Evolutionary conservation across 1,140 invertebrate genomes (phyloP), one percentile per base, ranked within the genome.

Genomic region (Mercenaria mercenaria): DNA sequence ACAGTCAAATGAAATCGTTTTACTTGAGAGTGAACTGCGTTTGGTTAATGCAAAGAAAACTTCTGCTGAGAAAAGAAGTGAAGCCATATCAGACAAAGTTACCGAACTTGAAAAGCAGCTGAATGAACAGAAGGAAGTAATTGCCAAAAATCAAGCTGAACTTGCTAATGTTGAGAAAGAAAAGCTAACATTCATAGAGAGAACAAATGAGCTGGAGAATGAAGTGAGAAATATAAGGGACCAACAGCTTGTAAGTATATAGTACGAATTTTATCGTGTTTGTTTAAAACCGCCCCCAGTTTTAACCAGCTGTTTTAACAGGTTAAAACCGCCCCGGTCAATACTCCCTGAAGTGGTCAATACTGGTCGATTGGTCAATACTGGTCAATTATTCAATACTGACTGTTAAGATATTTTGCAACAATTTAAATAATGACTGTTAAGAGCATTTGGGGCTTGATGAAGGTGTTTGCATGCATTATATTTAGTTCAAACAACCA

Each of bases 41-140:
- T 43, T 87, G 18, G 64, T 85, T 13, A 88, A 89, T 69, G 84
- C 90, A 26, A 91, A 92, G 64, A 90, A 91, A 43, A 69, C 90
- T 23, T 84, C 80, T 10, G 90, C 89, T 18, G 92, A 93, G 20
- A 93, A 91, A 69, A 41, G 91, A 41, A 79, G 61, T 47, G 83
- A 88, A 32, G 74, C 77, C 15, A 56, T 91, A 32, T 20, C 83
- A 23, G 85, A 88, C 34, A 86, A 90, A 59, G 76, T 91, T 32
- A 80, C 90, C 34, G 88, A 88, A 18, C 67, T 87, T 11, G 88
- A 91, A 69, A 67, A 23, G 37, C 43, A 76, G 26, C n/a, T 91
- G 26, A 82, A 81, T 32, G 32, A 26, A 32, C 79, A 89, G 15
- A 91, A 89, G 50, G 86, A 81, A 11, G 37, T 50, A 23, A 32